Evolutionary conservation across 2,113 vertebrate genomes (phyloP), one percentile per base, ranked within the genome.

Genomic region (Galbula dea): DNA sequence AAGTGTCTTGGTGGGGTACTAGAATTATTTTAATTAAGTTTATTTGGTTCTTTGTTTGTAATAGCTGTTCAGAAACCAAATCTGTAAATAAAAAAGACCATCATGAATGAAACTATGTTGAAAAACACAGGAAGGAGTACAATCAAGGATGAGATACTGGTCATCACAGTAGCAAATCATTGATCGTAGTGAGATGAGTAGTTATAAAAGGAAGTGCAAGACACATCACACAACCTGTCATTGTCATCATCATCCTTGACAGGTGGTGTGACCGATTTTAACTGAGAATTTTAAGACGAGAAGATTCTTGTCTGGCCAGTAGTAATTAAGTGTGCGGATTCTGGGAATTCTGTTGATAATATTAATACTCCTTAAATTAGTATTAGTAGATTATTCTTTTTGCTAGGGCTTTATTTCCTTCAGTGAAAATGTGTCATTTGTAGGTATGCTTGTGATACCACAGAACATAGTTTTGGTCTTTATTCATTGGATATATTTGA

Each of bases 121-220:
- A 97, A 61, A 93, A 92, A 65, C 97, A 97, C 83, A 94, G 92
- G 82, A 94, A 95, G 11, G 95, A 97, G 88, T 97, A 95, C 89
- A 87, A 52, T 76, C 93, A 87, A 94, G 95, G 96, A 67, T 97
- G 86, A 77, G 98, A 98, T 15, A 79, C 79, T 51, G 95, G 86
- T 34, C 92, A 90, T 79, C 96, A 98, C 71, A 98, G 98, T 96
- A 99, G 98, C 98, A 98, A 98, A 95, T 98, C 98, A 12, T 99
- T 98, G 98, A 98, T 17, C 96, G 95, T 83, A 97, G 97, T 48
- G 96, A 97, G 23, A 97, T 97, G 57, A 98, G 98, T 97, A 97
- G 98, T 86, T 97, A 94, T 87, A 97, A 95, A 97, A 96, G 97
- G 83, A 97, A 96, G 79, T 96, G 88, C 82, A 98, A 94, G 39